Percentiles rank a stretch among this genome's conserved stretches.
Conservation (phyloP, 2,113 vertebrate species). For the Lamprologus callipterus region DNA sequence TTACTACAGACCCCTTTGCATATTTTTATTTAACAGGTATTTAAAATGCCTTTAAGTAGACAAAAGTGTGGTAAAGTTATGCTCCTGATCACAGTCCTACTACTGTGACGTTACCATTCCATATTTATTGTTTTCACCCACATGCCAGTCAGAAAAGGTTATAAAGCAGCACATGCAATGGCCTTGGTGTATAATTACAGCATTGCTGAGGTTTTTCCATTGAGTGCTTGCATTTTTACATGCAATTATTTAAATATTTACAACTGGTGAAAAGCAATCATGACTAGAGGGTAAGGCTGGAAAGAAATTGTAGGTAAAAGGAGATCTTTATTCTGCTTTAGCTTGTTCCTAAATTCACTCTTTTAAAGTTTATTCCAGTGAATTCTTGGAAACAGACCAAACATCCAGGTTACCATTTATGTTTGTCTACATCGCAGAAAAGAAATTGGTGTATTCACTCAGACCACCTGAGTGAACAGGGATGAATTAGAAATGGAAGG, state of each 20-base stretch:
- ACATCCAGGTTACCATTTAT: neutral
- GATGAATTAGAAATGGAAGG: neutral
- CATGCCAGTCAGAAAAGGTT: neutral
- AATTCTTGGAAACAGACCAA: rapidly evolving
- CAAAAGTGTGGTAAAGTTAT: neutral
- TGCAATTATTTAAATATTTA: neutral
- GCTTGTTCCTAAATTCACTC: neutral
- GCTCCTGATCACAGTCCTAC: neutral
- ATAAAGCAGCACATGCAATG: neutral
- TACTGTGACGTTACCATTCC: neutral
- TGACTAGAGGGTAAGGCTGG: neutral
- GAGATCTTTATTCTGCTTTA: neutral
- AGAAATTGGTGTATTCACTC: rapidly evolving
- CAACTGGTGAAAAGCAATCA: neutral
- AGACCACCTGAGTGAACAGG: neutral
- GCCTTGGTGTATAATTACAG: neutral
- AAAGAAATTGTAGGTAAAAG: neutral
- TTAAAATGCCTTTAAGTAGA: neutral
- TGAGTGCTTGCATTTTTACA: neutral
- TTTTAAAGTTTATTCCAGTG: neutral
- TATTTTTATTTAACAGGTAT: neutral
- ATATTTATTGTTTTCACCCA: neutral
- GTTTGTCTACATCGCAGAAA: rapidly evolving
- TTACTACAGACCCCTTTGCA: neutral
- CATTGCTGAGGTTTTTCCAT: neutral